Conservation (phyloP, 2,113 vertebrate species). For the Coryphaenoides rupestris region DNA sequence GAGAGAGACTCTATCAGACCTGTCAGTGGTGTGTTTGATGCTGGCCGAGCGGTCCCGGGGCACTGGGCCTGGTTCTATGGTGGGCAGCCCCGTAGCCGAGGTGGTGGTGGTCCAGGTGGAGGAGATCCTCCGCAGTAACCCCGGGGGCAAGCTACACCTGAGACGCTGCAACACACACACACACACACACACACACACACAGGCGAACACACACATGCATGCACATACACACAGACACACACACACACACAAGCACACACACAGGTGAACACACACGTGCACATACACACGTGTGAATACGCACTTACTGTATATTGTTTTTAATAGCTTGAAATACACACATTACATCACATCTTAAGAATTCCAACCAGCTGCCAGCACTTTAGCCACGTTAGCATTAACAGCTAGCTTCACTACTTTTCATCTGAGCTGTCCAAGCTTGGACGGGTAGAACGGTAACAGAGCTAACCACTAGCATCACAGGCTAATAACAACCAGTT, state of each 20-base stretch:
- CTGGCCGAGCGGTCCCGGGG: slow-evolving; percentile 85
- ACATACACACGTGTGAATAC: too few species aligned
- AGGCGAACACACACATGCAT: not conserved
- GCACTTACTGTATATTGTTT: not conserved
- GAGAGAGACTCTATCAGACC: slow-evolving; percentile 57
- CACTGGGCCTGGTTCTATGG: slow-evolving; percentile 86
- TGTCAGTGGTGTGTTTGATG: slow-evolving; percentile 81
- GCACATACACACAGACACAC: not conserved
- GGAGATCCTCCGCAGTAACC: slow-evolving; percentile 84
- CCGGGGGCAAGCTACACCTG: slow-evolving; percentile 84
- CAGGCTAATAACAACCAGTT: too few species aligned
- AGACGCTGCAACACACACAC: slow-evolving; percentile 73
- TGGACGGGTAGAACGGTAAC: too few species aligned
- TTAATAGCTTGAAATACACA: not conserved
- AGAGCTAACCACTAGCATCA: too few species aligned
- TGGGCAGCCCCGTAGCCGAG: slow-evolving; percentile 89
- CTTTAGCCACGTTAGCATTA: too few species aligned
- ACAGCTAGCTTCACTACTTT: too few species aligned
- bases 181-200: not conserved
- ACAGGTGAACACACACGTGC: too few species aligned
- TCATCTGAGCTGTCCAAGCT: too few species aligned
- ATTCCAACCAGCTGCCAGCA: too few species aligned
- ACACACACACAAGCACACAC: slow-evolving; percentile 8
- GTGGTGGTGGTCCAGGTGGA: slow-evolving; percentile 96
- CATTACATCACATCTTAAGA: too few species aligned